Evolutionary conservation across 2,888 invertebrate genomes (phyloP).

Genomic region (Esperia sulphurella): DNA sequence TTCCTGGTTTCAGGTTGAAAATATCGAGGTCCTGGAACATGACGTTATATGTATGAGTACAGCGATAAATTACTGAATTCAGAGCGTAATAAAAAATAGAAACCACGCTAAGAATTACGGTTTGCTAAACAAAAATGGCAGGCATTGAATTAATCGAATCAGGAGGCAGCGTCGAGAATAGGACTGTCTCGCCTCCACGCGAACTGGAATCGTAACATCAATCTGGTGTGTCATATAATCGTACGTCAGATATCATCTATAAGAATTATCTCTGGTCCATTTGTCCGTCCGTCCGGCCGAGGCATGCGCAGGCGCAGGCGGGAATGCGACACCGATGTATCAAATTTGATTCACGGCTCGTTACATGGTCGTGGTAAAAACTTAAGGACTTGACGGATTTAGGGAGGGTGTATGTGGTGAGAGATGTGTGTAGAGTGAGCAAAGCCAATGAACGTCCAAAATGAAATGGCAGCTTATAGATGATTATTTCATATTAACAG

Average conservation of each 20-base stretch:
- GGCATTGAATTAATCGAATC: too few species aligned
- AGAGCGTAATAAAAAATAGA: too few species aligned
- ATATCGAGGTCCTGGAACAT: too few species aligned
- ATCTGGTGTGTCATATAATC: conserved; percentile 22
- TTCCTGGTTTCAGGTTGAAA: too few species aligned
- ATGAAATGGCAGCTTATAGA: too few species aligned
- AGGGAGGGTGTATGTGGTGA: conserved; percentile 22
- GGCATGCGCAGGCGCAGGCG: conserved; percentile 29
- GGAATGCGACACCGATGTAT: conserved; percentile 43
- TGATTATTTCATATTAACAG: too few species aligned
- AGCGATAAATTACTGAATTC: too few species aligned
- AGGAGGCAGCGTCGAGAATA: background rate
- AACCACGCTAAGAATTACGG: too few species aligned
- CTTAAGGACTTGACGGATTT: conserved; percentile 44
- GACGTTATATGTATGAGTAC: too few species aligned
- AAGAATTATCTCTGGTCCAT: conserved; percentile 53
- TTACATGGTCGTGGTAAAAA: conserved; percentile 48
- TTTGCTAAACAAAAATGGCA: too few species aligned
- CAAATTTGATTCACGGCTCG: conserved; percentile 63
- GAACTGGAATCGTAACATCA: conserved; percentile 18
- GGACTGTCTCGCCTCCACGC: background rate
- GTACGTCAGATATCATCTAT: conserved; percentile 46
- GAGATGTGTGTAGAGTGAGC: background rate
- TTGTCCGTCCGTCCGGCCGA: conserved; percentile 25
- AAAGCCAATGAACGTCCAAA: too few species aligned